These are phyloP conservation scores for Sciaenops ocellatus DNA, from an alignment of 2,797 vertebrate genomes.

Conservation along the genomic window DNA sequence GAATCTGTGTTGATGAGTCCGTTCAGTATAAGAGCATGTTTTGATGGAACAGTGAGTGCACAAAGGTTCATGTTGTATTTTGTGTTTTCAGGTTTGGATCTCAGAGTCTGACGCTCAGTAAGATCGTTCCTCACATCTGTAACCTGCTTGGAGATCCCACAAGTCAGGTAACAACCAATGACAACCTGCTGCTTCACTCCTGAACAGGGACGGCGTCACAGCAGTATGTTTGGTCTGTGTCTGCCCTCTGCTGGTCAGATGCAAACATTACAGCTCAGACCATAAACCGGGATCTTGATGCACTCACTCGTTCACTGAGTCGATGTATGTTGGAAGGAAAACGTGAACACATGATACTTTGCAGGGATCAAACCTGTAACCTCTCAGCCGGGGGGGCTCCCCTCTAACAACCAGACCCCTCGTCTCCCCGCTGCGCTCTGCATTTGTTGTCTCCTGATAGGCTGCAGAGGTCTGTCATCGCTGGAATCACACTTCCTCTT, in stretches of 20 bases:
- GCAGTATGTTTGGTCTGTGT: neutral
- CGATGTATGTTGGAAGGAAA: neutral
- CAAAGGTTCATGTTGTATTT: neutral
- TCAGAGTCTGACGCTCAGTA: conserved; percentile 96
- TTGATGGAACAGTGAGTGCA: neutral
- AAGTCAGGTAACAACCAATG: conserved; percentile 88
- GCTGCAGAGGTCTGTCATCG: conserved; percentile 44
- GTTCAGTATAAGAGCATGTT: neutral
- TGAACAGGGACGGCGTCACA: neutral
- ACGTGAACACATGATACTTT: neutral
- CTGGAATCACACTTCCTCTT: conserved; percentile 60
- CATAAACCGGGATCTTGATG: neutral
- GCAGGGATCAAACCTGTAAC: neutral
- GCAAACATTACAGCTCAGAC: neutral
- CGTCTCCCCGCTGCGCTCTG: neutral
- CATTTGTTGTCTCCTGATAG: conserved; percentile 25
- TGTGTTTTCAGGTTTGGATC: conserved; percentile 91
- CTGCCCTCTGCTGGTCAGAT: conserved; percentile 45
- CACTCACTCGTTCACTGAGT: neutral
- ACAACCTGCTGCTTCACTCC: neutral
- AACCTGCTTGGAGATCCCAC: conserved; percentile 96
- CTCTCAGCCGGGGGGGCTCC: neutral
- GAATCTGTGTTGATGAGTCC: neutral
- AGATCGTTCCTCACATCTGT: conserved; percentile 99
- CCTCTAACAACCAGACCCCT: neutral